phyloP scores from a whole-genome alignment of 2,888 invertebrate species.

The Eugnorisma glareosa region DNA sequence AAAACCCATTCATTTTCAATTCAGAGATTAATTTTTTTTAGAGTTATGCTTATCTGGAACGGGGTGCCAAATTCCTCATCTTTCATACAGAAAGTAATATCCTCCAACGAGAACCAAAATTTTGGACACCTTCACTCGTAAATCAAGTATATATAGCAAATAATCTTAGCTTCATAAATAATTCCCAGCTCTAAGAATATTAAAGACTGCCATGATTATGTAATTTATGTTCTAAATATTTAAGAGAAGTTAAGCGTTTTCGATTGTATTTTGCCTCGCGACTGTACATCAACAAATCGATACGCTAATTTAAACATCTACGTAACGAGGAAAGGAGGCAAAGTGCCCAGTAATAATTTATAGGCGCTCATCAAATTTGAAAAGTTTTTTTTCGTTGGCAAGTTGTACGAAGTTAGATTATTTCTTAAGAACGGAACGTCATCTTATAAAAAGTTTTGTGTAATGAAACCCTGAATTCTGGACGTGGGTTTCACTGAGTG shows the following conservation, averaged over 20 bases:
- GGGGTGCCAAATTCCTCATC: not conserved
- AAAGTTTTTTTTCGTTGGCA: constrained; percentile 59
- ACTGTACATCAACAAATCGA: constrained; percentile 49
- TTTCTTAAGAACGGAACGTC: constrained; percentile 59
- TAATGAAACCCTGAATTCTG: constrained; percentile 33
- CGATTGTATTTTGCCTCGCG: not conserved
- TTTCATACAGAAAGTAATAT: not conserved
- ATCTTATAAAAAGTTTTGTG: constrained; percentile 61
- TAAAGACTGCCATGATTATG: not conserved
- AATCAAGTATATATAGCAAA: not conserved
- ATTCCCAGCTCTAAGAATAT: not conserved
- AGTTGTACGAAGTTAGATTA: constrained; percentile 66
- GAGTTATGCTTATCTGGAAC: not conserved
- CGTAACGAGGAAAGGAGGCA: constrained; percentile 28
- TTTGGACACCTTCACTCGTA: not conserved
- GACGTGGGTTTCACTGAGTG: constrained; percentile 41
- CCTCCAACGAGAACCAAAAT: not conserved
- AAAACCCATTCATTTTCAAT: not conserved
- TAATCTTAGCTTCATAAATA: not conserved
- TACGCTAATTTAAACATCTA: constrained; percentile 44
- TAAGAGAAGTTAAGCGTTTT: not conserved
- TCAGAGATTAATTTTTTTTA: not conserved
- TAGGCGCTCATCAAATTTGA: constrained; percentile 64
- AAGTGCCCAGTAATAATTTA: constrained; percentile 57
- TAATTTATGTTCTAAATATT: not conserved